Evolutionary conservation across 1,140 invertebrate species (phyloP).

Genomic region (Phocides pigmalion): DNA sequence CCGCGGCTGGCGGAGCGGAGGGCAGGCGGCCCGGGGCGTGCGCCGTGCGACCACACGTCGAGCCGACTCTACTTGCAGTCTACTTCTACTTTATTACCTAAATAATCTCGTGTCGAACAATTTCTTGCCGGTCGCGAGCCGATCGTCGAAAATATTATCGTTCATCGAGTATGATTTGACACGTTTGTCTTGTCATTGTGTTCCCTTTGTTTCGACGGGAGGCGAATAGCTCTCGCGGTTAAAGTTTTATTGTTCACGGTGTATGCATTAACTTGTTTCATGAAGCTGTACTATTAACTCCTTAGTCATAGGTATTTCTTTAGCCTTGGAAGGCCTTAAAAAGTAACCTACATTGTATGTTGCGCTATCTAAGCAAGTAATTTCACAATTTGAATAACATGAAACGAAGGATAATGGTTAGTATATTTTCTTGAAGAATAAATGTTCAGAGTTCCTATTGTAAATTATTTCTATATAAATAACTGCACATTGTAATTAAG

Average conservation of each 20-base stretch:
- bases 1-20: conserved; percentile 58
- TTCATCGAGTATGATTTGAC: conserved; percentile 51
- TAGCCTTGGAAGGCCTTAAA: conserved; percentile 54
- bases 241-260: conserved; percentile 53
- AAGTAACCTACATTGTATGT: conserved; percentile 44
- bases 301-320: conserved; percentile 40
- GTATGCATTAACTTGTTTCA: conserved; percentile 20
- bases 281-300: conserved; percentile 6
- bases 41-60: conserved; percentile 72
- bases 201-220: conserved; percentile 51
- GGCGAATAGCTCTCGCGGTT: conserved; percentile 41
- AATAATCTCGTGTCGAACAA: conserved; percentile 67
- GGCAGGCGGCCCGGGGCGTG: conserved; percentile 70
- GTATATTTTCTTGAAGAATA: background rate
- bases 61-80: conserved; percentile 59
- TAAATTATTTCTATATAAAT: no score
- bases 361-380: background rate
- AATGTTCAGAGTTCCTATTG: background rate
- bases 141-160: conserved; percentile 56
- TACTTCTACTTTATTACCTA: conserved; percentile 72
- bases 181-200: conserved; percentile 38
- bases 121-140: conserved; percentile 48
- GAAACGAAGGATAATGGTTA: conserved; percentile 16
- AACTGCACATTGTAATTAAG: conserved; percentile 30
- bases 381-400: background rate